Evolutionary conservation across 2,797 vertebrate genomes (phyloP), one percentile per base, ranked within the genome.

Genomic region (Brotula barbata): DNA sequence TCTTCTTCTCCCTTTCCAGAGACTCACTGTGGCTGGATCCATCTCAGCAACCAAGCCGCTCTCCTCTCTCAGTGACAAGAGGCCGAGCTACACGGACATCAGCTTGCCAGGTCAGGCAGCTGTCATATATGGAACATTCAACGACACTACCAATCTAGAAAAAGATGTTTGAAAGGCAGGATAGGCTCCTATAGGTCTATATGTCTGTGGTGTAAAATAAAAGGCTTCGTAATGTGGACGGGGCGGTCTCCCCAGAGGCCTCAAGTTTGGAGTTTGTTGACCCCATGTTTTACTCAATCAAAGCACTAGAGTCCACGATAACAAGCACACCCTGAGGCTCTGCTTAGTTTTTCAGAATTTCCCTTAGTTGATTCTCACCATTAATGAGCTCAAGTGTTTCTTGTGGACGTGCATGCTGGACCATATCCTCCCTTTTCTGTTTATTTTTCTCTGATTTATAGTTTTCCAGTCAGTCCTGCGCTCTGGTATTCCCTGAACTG

Each of bases 81-180:
- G 96, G 68, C 89, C 94, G 19, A 95, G 93, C 85, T 97, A 95
- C 70, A 91, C 94, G 3, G 96, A 97, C 78, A 91, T 97, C 53
- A 92, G 89, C 33, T 92, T 96, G 71, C 94, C 95, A 93, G 93
- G 96, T 97, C 62, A 89, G 31, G 6, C 44, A 39, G 23, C 49
- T 1, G 10, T 22, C 22, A 17, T 17, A 2, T 43, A 48, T 3
- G 7, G 9, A 22, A 2, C 15, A 12, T 39, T 58, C 42, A 17
- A 62, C 17, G n/a, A 15, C 25, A 28, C 25, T 4, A 28, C 4
- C 25, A 28, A 4, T 28, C 25, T 8, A 28, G n/a, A n/a, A n/a
- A n/a, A n/a, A n/a, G n/a, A n/a, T n/a, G n/a, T n/a, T n/a, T n/a
- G n/a, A n/a, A n/a, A n/a, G n/a, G n/a, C n/a, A n/a, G n/a, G n/a